Conservation (phyloP, 2,113 vertebrate species). For the Pollimyrus isidori region DNA sequence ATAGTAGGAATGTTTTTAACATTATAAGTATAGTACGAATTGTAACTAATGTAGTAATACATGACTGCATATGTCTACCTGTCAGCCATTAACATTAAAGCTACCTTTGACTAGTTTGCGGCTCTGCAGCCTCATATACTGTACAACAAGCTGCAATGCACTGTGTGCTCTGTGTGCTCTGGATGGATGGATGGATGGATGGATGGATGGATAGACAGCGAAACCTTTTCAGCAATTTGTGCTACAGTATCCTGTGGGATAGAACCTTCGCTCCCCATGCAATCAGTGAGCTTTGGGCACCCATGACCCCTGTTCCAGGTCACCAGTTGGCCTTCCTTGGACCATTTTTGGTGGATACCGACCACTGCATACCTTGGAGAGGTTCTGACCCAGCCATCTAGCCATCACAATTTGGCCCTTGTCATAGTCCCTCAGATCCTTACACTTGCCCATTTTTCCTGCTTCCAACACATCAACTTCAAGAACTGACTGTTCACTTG, state of each 20-base stretch:
- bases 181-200: too few relatives aligned
- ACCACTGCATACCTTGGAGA: too few relatives aligned
- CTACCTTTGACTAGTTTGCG: background rate
- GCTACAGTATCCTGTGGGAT: too few relatives aligned
- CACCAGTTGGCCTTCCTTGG: too few relatives aligned
- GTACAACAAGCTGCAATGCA: background rate
- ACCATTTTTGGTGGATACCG: too few relatives aligned
- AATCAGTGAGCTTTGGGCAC: background rate
- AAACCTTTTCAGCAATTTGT: too few relatives aligned
- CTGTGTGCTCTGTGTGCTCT: too few relatives aligned
- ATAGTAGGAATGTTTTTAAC: background rate
- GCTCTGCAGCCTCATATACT: background rate
- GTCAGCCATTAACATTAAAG: background rate
- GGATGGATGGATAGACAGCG: too few relatives aligned
- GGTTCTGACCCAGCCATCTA: too few relatives aligned
- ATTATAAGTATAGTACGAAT: background rate
- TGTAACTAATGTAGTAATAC: background rate
- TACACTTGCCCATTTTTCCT: background rate
- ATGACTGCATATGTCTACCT: background rate
- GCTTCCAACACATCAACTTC: background rate
- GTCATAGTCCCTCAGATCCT: too few relatives aligned
- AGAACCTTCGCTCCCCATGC: background rate
- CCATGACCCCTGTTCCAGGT: background rate
- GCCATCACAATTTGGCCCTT: too few relatives aligned
- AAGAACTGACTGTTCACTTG: background rate